Base-by-base conservation (phyloP, 2,888 invertebrate species). In the Pterostichus madidus region DNA sequence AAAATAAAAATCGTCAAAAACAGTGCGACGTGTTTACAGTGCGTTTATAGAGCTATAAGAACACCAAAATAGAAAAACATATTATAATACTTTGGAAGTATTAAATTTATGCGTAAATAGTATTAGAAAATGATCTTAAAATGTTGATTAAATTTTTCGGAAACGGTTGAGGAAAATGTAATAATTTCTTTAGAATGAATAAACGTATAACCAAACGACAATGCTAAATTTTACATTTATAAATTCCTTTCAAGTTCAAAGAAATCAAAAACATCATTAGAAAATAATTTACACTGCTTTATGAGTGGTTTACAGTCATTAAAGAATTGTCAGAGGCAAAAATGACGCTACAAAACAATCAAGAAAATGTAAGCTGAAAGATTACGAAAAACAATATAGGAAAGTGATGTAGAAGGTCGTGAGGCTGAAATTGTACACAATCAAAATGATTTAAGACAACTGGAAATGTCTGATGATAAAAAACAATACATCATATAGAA, bases 351-450 rank as follows among this genome's bases (percentile, higher is more conserved):
- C 7, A n/a, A 61, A 61, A 32, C 31, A 61, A 61, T 32, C 32
- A 61, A 5, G n/a, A n/a, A 61, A 61, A 61, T 61, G 61, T 61
- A 61, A n/a, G 32, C 35, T 61, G 32, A 61, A 61, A 61, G 61
- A 61, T 61, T 32, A 61, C 5, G 32, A 17, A n/a, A 61, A 61
- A 61, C 61, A 61, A 61, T 61, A 61, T 10, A 32, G 13, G 11
- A 61, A 32, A 61, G 32, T 61, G 61, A 13, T 32, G 31, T 13
- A 10, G 61, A 61, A 61, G 32, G 11, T 32, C 6, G 31, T 10
- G 31, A 24, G 31, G 5, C 17, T 6, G 17, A 31, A 59, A 24
- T 24, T 59, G 32, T 61, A 32, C 10, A 32, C 32, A 32, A 61
- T n/a, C 61, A 32, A 32, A 32, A 61, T 32, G 13, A 61, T 56